Evolutionary conservation across 2,113 vertebrate genomes (phyloP), one percentile per base, ranked within the genome.

Genomic region (Castor canadensis): DNA sequence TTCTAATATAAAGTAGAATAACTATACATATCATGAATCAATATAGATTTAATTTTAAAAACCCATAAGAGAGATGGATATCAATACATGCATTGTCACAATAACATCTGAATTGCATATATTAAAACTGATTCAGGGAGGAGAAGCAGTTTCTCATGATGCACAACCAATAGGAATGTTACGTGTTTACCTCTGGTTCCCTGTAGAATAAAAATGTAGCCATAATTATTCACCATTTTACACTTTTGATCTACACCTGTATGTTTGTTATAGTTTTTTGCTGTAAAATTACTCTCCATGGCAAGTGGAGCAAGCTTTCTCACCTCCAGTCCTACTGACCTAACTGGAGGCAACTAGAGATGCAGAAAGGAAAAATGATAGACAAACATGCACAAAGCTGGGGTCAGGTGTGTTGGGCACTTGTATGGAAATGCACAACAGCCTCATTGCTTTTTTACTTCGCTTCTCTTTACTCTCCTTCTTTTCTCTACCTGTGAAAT

Each of bases 181-280:
- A 98, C 98, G 66, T 95, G 75, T 89, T 32, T 95, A 95, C 45
- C 69, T 94, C 86, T 77, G 24, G 64, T 69, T 98, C 93, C 87
- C 72, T 82, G 64, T 45, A 97, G 89, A 98, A 97, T 84, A 97
- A 97, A 97, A 97, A 96, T 60, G 49, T 94, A 96, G 91, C 83
- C 91, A 90, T 95, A 90, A 93, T 96, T 96, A 94, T 92, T 97
- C 85, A 97, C 96, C 81, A 94, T 98, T 97, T 98, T 95, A 75
- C 17, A 96, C 60, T 97, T 97, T 95, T 9, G 77, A 47, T 97
- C 76, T 73, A 90, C 56, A 95, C 84, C 64, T 96, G 26, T 38
- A 0, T 77, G 26, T 75, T 93, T 76, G 47, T 96, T 94, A 95
- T 28, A 92, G 49, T 64, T 95, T n/a, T 1, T 47, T 96, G 84